Evolutionary conservation across 30 jellyfish, hydroid and myxozoan genomes (phyloP), one percentile per base, ranked within the genome.

Genomic region (Phacellophora camtschatica): DNA sequence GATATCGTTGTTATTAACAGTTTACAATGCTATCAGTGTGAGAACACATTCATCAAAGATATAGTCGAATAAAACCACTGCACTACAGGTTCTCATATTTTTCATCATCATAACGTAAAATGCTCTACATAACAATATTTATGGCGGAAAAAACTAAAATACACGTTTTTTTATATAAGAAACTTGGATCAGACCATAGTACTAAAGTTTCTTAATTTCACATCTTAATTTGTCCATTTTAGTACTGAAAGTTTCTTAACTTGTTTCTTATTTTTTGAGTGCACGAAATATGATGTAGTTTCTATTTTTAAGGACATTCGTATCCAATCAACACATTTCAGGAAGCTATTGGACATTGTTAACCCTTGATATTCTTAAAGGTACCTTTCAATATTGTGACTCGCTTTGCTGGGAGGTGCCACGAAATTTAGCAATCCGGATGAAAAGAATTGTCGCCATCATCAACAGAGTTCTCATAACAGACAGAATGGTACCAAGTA

Each of bases 331-430:
- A 46, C 59, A 46, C 24, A 46, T 46, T 9, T 8, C 59, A 46
- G 59, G 59, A 46, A 46, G 59, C 71, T 28, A 57, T 57, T 57
- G 51, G 71, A 57, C 71, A 57, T 57, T 57, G 71, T 30, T 30
- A 57, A 57, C 71, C 71, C 71, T 57, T 30, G 43, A 57, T 16
- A 12, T 57, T 30, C 37, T 30, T 0, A 46, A 57, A 19, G 71
- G 71, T 19, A 8, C 71, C 51, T 57, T 57, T 57, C 71, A 57
- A 57, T 57, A 57, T 16, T 57, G 71, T 57, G 71, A 57, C 71
- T 57, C 71, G 71, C 43, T 57, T 57, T 57, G 71, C 51, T 57
- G 71, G 71, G 71, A 57, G 71, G 71, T 57, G 4, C 71, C 43
- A 16, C 71, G 71, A 57, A 57, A 57, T 57, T 57, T 57, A 35